Percentiles rank a stretch among this genome's conserved stretches.
These are phyloP conservation scores for Nymphalis c-album DNA, from an alignment of 2,888 invertebrate genomes.

Conservation along the genomic window DNA sequence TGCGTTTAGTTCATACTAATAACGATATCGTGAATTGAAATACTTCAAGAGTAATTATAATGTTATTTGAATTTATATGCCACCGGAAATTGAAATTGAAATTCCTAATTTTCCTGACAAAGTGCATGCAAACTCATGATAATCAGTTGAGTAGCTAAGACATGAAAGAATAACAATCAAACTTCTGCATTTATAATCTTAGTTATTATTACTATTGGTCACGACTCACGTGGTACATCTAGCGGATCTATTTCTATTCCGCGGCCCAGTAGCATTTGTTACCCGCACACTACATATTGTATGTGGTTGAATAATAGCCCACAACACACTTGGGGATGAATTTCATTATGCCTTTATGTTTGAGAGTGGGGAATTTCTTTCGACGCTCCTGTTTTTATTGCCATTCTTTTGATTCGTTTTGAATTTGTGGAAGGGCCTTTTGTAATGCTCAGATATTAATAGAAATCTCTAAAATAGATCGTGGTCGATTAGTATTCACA, in stretches of 20 bases:
- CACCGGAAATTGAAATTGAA: not conserved
- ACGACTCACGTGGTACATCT: conserved; percentile 29
- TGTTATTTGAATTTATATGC: not conserved
- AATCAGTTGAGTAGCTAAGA: too few relatives aligned
- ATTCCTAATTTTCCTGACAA: not conserved
- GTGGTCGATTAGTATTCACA: conserved; percentile 13
- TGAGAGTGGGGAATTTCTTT: conserved; percentile 65
- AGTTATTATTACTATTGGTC: too few relatives aligned
- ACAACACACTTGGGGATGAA: conserved; percentile 77
- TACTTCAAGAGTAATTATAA: not conserved
- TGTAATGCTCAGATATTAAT: conserved; percentile 18
- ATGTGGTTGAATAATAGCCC: conserved; percentile 75
- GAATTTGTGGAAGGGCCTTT: conserved; percentile 33
- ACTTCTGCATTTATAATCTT: too few relatives aligned
- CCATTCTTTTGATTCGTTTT: conserved; percentile 64
- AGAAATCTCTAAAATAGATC: conserved; percentile 22
- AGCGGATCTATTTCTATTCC: conserved; percentile 47
- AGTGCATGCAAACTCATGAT: too few relatives aligned
- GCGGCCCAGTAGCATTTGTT: conserved; percentile 66
- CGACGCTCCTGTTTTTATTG: conserved; percentile 59
- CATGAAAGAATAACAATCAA: not conserved
- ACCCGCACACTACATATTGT: conserved; percentile 74
- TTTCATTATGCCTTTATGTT: conserved; percentile 77
- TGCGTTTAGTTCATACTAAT: not conserved
- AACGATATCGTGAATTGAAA: not conserved